phyloP scores from a whole-genome alignment of 2,113 vertebrate genomes.

The Sceloporus undulatus region DNA sequence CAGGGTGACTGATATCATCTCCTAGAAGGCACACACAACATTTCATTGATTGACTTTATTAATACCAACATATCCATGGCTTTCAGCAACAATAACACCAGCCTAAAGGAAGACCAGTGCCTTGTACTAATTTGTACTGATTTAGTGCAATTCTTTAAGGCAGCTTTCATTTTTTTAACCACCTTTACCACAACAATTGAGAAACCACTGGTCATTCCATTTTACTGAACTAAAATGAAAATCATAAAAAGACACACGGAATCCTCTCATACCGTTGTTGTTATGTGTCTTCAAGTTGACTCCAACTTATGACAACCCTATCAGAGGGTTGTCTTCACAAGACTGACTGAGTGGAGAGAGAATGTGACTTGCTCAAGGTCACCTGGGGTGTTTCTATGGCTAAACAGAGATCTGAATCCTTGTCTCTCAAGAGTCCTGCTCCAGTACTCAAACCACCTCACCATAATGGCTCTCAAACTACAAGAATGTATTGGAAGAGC shows the following conservation, averaged over 20 bases:
- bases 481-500: neutral
- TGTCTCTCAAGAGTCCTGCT: no score
- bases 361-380: no score
- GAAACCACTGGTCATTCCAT: neutral
- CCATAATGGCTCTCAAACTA: neutral
- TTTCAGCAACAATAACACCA: neutral
- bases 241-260: neutral
- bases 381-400: no score
- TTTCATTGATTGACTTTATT: neutral
- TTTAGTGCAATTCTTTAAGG: neutral
- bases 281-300: no score
- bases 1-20: neutral
- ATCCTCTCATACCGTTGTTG: neutral
- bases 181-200: neutral
- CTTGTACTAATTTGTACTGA: neutral
- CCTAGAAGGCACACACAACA: neutral
- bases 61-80: neutral
- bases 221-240: neutral
- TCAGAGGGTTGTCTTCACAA: no score
- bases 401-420: no score
- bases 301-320: no score
- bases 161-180: conserved; percentile 1
- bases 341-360: no score
- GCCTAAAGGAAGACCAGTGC: neutral
- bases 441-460: no score